These are phyloP conservation scores for Reticulitermes speratus DNA, from an alignment of 1,140 invertebrate species.

Conservation along the genomic window DNA sequence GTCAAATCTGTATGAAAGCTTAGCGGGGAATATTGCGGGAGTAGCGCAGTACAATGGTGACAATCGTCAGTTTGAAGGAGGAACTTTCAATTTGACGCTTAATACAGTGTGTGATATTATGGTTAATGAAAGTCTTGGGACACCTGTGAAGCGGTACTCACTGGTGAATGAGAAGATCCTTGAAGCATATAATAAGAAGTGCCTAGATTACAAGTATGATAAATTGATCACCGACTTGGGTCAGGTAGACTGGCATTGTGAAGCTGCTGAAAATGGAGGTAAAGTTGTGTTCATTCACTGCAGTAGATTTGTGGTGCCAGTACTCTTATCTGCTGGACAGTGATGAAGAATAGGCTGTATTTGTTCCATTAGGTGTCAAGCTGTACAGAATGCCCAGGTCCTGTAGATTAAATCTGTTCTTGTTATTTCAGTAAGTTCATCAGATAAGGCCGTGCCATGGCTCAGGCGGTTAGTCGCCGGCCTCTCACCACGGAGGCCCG, in stretches of 20 bases:
- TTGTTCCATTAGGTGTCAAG: too few species aligned
- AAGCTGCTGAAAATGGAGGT: slow-evolving; percentile 61
- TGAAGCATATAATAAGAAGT: slow-evolving; percentile 66
- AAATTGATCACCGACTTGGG: slow-evolving; percentile 74
- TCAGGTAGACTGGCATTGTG: slow-evolving; percentile 67
- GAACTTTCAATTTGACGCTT: slow-evolving; percentile 72
- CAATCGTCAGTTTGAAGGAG: slow-evolving; percentile 70
- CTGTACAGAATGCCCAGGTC: too few species aligned
- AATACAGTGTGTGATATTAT: slow-evolving; percentile 77
- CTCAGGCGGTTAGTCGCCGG: too few species aligned
- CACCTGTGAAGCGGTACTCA: slow-evolving; percentile 68
- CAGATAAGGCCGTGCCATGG: too few species aligned
- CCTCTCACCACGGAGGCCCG: too few species aligned
- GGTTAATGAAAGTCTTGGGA: slow-evolving; percentile 57
- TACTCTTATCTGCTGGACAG: too few species aligned
- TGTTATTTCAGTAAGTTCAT: too few species aligned
- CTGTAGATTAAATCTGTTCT: too few species aligned
- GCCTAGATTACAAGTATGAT: slow-evolving; percentile 79
- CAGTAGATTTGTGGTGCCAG: too few species aligned
- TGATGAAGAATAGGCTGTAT: too few species aligned
- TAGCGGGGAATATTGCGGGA: slow-evolving; percentile 82
- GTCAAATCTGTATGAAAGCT: slow-evolving; percentile 72
- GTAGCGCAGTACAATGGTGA: slow-evolving; percentile 95
- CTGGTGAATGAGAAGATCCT: slow-evolving; percentile 71
- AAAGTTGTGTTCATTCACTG: not conserved